Conservation (phyloP, 2,113 vertebrate genomes). For the Phainopepla nitens region DNA sequence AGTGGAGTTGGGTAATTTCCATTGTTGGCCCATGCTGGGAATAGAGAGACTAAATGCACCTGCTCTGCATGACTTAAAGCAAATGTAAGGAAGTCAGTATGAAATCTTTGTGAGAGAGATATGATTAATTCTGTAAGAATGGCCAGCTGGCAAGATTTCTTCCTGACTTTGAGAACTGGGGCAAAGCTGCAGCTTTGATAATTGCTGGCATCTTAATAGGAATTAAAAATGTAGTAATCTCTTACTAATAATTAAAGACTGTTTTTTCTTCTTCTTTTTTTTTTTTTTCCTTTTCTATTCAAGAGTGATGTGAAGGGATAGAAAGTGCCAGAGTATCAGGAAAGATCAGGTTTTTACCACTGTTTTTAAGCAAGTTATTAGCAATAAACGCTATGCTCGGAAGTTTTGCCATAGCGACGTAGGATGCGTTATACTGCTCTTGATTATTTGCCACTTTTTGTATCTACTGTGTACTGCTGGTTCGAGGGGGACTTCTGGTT, state of each 20-base stretch:
- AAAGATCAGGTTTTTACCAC: background rate
- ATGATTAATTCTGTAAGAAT: conserved; percentile 79
- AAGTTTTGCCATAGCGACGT: background rate
- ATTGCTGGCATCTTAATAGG: conserved; percentile 64
- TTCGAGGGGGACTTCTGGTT: background rate
- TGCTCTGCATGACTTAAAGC: conserved; percentile 85
- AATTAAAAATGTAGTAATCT: conserved; percentile 50
- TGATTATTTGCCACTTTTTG: background rate
- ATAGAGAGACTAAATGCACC: conserved; percentile 88
- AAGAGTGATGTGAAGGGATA: background rate
- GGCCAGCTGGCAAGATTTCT: conserved; percentile 81
- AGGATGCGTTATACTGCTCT: background rate
- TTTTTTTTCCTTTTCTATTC: background rate
- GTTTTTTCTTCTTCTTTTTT: background rate
- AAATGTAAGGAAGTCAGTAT: conserved; percentile 85
- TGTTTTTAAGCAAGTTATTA: background rate
- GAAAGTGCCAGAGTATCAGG: background rate
- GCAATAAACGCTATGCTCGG: background rate
- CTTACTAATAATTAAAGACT: conserved; percentile 57
- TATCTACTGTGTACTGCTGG: background rate
- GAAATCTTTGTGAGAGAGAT: conserved; percentile 87
- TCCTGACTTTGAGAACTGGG: conserved; percentile 68
- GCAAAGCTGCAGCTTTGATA: conserved; percentile 62
- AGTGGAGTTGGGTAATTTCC: conserved; percentile 78
- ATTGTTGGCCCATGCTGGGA: conserved; percentile 85